A percentile compares a stretch with the other conserved stretches of the same genome.
Evolutionary conservation across 2,888 invertebrate species (phyloP).

Genomic region (Notodonta ziczac): DNA sequence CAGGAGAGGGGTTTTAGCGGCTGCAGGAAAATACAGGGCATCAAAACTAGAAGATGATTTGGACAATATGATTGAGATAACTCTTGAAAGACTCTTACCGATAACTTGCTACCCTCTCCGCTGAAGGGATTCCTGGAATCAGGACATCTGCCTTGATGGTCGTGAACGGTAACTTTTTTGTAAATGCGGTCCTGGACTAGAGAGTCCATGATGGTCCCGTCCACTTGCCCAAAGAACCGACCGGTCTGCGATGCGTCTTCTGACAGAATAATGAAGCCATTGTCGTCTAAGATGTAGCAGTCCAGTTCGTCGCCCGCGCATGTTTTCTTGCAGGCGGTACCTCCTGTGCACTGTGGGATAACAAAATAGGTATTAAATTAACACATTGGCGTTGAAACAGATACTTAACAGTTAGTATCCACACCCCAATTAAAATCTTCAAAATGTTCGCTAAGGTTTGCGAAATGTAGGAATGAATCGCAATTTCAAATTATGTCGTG

Average conservation of each 20-base stretch:
- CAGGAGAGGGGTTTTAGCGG: conserved; percentile 83
- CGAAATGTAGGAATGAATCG: too few relatives aligned
- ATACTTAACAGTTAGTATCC: too few relatives aligned
- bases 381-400: too few relatives aligned
- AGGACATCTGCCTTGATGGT: conserved; percentile 95
- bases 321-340: conserved; percentile 90
- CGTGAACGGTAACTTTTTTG: conserved; percentile 93
- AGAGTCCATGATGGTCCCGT: conserved; percentile 97
- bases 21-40: conserved; percentile 52
- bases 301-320: conserved; percentile 95
- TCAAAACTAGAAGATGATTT: not conserved
- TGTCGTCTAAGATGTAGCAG: conserved; percentile 97
- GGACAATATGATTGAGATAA: not conserved
- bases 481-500: too few relatives aligned
- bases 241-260: conserved; percentile 95
- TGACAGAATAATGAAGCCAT: conserved; percentile 96
- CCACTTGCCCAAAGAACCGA: conserved; percentile 96
- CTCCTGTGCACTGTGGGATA: conserved; percentile 87
- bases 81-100: conserved; percentile 44
- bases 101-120: conserved; percentile 70
- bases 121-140: conserved; percentile 87
- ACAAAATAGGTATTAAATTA: conserved; percentile 8
- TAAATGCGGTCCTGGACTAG: conserved; percentile 95
- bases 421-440: too few relatives aligned
- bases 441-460: too few relatives aligned